Conservation (phyloP, 2,888 invertebrate species). For the Busseola fusca region DNA sequence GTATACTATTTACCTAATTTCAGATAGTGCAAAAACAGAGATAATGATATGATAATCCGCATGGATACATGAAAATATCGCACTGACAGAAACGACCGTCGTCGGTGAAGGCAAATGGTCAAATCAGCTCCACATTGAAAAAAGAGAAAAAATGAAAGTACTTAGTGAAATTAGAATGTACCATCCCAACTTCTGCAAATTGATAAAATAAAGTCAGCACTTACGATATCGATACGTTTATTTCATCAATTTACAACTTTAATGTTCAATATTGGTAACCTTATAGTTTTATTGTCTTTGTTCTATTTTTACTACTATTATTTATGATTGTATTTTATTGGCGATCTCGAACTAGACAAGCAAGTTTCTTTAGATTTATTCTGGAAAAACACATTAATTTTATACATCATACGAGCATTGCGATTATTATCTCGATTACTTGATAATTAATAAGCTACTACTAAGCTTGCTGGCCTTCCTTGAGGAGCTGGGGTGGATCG, state of each 20-base stretch:
- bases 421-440: no score
- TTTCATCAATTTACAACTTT: slow-evolving; percentile 37
- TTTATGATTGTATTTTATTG: slow-evolving; percentile 5
- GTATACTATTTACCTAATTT: background rate
- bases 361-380: slow-evolving; percentile 16
- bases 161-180: slow-evolving; percentile 50
- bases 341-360: slow-evolving; percentile 6
- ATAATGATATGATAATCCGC: background rate
- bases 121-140: slow-evolving; percentile 20
- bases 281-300: slow-evolving; percentile 12
- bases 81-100: slow-evolving; percentile 31
- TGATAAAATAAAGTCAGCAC: slow-evolving; percentile 40
- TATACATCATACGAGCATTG: slow-evolving; percentile 9
- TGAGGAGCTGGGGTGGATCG: no score
- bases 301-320: slow-evolving; percentile 22
- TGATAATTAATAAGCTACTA: slow-evolving; percentile 2
- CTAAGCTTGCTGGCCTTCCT: no score
- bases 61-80: background rate
- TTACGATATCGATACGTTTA: slow-evolving; percentile 29
- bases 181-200: slow-evolving; percentile 39
- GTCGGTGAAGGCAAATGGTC: slow-evolving; percentile 4
- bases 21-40: background rate
- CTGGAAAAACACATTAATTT: slow-evolving; percentile 11
- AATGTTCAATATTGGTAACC: background rate
- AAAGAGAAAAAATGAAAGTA: slow-evolving; percentile 52